Conservation (phyloP, 2,888 invertebrate genomes). For the Hesperia comma region DNA sequence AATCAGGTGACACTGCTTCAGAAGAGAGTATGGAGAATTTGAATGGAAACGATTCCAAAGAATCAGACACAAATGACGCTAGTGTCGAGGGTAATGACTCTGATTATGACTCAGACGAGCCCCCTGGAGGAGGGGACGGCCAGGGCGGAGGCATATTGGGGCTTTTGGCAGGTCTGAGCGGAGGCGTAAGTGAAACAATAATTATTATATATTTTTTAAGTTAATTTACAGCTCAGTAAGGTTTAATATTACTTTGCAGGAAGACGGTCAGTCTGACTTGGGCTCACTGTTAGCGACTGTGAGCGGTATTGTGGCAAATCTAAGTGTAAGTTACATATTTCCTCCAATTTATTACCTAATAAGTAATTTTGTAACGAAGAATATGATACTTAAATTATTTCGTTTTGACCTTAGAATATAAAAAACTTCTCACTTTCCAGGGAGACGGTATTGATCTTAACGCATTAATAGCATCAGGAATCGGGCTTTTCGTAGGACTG, state of each 20-base stretch:
- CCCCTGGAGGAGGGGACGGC: slow-evolving; percentile 70
- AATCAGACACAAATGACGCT: slow-evolving; percentile 51
- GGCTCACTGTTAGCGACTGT: slow-evolving; percentile 74
- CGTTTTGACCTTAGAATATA: not conserved
- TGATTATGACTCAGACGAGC: slow-evolving; percentile 70
- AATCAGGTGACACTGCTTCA: slow-evolving; percentile 49
- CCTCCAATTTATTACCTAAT: too few species aligned
- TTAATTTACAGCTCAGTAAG: not conserved
- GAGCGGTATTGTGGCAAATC: slow-evolving; percentile 72
- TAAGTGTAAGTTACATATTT: slow-evolving; percentile 70
- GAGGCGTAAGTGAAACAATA: slow-evolving; percentile 62
- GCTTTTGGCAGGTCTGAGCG: slow-evolving; percentile 72
- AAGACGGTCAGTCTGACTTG: slow-evolving; percentile 76
- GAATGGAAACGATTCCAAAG: slow-evolving; percentile 50
- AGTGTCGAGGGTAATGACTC: slow-evolving; percentile 50
- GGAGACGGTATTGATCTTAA: slow-evolving; percentile 78
- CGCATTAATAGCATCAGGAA: slow-evolving; percentile 68
- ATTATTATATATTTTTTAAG: not conserved
- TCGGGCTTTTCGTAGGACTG: slow-evolving; percentile 75
- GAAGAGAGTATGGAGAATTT: slow-evolving; percentile 54
- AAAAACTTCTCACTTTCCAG: slow-evolving; percentile 51
- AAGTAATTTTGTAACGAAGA: too few species aligned
- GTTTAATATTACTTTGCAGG: slow-evolving; percentile 54
- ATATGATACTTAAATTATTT: too few species aligned
- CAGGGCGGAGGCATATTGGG: slow-evolving; percentile 77